phyloP scores from a whole-genome alignment of 2,113 vertebrate genomes.

The Elgaria multicarinata region DNA sequence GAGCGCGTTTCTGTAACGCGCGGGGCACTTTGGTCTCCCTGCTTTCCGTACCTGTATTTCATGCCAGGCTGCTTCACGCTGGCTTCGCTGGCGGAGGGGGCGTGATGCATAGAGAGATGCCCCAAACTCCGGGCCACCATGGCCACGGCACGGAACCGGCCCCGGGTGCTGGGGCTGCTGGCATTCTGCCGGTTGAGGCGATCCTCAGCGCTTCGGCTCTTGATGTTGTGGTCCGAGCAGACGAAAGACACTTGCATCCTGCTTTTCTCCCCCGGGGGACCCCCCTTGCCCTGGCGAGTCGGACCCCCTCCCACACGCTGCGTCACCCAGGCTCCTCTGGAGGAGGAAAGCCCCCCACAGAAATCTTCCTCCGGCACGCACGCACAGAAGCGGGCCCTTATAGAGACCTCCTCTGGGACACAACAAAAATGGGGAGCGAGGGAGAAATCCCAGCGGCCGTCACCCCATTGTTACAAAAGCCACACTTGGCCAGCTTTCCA shows the following conservation, averaged over 20 bases:
- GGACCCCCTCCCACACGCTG: too few species aligned
- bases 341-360: neutral
- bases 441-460: neutral
- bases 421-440: too few species aligned
- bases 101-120: conserved; percentile 90
- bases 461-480: neutral
- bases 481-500: neutral
- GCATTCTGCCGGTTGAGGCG: conserved; percentile 88
- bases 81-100: conserved; percentile 80
- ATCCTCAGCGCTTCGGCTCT: conserved; percentile 89
- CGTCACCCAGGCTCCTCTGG: neutral
- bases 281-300: fast-evolving
- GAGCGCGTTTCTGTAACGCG: too few species aligned
- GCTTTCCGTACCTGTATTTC: conserved; percentile 93
- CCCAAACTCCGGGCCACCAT: conserved; percentile 96
- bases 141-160: conserved; percentile 92
- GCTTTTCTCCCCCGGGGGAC: neutral
- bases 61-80: conserved; percentile 88
- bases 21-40: too few species aligned
- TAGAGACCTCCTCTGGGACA: neutral
- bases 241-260: conserved; percentile 96
- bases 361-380: neutral
- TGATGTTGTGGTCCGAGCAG: conserved; percentile 93
- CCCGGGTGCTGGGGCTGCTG: conserved; percentile 88
- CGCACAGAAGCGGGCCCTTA: too few species aligned